Conservation (phyloP, 2,888 invertebrate genomes). For the Amblyjoppa fuscipennis region DNA sequence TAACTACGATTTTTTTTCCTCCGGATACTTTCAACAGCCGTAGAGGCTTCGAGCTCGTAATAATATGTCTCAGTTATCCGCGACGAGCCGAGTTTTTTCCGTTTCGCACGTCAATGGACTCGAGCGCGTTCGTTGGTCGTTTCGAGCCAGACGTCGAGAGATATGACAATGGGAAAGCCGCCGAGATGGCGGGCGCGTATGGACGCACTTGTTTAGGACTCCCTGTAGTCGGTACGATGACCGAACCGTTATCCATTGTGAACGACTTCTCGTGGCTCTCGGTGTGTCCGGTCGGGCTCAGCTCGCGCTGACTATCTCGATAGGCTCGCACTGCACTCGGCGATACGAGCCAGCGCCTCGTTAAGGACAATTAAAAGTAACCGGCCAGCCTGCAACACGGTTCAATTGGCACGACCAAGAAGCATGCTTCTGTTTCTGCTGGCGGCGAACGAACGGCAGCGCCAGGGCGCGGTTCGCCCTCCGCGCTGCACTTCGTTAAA, state of each 20-base stretch:
- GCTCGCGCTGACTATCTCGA: slow-evolving; percentile 34
- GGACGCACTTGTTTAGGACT: slow-evolving; percentile 30
- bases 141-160: slow-evolving; percentile 20
- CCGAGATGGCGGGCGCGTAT: slow-evolving; percentile 16
- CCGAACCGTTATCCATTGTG: slow-evolving; percentile 76
- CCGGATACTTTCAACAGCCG: neutral
- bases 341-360: slow-evolving; percentile 64
- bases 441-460: slow-evolving; percentile 20
- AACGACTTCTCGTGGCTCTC: slow-evolving; percentile 71
- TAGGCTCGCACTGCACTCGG: slow-evolving; percentile 30
- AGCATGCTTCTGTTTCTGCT: neutral
- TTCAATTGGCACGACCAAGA: slow-evolving; percentile 75
- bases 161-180: slow-evolving; percentile 52
- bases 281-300: slow-evolving; percentile 56
- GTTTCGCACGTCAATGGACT: slow-evolving; percentile 10
- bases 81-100: neutral
- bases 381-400: slow-evolving; percentile 71
- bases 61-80: neutral
- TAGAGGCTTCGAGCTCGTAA: neutral
- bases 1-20: neutral
- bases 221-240: slow-evolving; percentile 50
- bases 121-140: slow-evolving; percentile 1
- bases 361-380: slow-evolving; percentile 80
- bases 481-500: neutral
- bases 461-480: slow-evolving; percentile 8